Evolutionary conservation across 64 coral and sea anemone genomes (phyloP).

Genomic region (Exaiptasia diaphana): DNA sequence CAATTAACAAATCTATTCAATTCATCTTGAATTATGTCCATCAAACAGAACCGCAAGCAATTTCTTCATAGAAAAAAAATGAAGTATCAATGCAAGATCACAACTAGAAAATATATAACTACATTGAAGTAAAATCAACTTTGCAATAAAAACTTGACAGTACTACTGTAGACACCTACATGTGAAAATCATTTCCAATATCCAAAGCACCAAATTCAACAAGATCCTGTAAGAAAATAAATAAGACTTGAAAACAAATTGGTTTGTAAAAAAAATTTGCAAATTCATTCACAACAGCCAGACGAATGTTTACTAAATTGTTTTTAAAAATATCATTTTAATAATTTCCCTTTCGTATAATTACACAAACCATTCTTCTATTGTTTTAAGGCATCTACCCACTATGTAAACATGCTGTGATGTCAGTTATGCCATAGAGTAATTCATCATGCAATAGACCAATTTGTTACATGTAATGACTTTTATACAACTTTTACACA

Average conservation of each 20-base stretch:
- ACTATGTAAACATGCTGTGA: too few relatives aligned
- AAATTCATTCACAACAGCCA: too few relatives aligned
- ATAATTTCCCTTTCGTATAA: too few relatives aligned
- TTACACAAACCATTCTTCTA: too few relatives aligned
- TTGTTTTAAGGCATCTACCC: too few relatives aligned
- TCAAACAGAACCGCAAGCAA: constrained; percentile 25
- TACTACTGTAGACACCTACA: not conserved
- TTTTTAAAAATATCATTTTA: too few relatives aligned
- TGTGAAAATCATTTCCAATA: constrained; percentile 26
- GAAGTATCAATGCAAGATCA: not conserved
- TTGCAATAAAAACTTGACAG: not conserved
- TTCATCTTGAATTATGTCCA: constrained; percentile 35
- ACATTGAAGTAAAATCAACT: not conserved
- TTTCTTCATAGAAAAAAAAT: not conserved
- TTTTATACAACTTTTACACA: too few relatives aligned
- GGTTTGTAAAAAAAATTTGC: too few relatives aligned
- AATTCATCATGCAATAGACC: too few relatives aligned
- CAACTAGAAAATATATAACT: not conserved
- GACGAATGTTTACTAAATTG: too few relatives aligned
- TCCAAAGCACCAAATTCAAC: constrained; percentile 1
- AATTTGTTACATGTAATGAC: too few relatives aligned
- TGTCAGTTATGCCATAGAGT: too few relatives aligned
- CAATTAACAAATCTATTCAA: constrained; percentile 9
- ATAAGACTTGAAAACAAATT: not conserved
- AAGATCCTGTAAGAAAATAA: not conserved